phyloP scores from a whole-genome alignment of 2,888 invertebrate genomes.

The Ectobius pallidus region DNA sequence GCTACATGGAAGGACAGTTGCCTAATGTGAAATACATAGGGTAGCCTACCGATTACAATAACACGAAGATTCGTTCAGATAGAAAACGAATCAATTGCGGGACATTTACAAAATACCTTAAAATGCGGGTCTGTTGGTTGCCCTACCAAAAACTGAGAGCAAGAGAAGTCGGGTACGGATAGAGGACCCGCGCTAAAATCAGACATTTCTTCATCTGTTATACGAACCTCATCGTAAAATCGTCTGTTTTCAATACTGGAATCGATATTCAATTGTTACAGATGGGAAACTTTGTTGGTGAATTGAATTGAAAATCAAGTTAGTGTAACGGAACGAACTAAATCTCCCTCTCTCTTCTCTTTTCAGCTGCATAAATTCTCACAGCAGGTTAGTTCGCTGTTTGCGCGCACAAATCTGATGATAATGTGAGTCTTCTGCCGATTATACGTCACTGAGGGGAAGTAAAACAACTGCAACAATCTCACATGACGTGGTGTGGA shows the following conservation, averaged over 20 bases:
- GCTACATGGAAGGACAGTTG: too few relatives aligned
- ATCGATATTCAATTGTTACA: constrained; percentile 35
- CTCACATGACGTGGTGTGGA: constrained; percentile 24
- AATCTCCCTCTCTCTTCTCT: constrained; percentile 25
- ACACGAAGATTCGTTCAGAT: too few relatives aligned
- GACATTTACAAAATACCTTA: too few relatives aligned
- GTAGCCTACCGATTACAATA: too few relatives aligned
- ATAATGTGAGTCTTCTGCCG: constrained; percentile 16
- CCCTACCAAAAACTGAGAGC: too few relatives aligned
- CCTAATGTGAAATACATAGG: too few relatives aligned
- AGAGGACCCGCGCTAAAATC: too few relatives aligned
- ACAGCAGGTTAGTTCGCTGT: constrained; percentile 30
- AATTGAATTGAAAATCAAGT: constrained; percentile 37
- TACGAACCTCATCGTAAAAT: neutral
- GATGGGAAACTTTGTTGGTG: constrained; percentile 31
- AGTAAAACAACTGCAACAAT: constrained; percentile 37
- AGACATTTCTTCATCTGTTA: too few relatives aligned
- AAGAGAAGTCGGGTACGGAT: too few relatives aligned
- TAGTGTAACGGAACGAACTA: constrained; percentile 38
- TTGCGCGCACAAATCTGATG: constrained; percentile 23
- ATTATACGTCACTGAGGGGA: constrained; percentile 14
- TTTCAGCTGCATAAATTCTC: constrained; percentile 39
- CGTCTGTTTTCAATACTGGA: neutral
- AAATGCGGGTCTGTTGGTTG: too few relatives aligned
- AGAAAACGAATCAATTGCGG: too few relatives aligned